These are phyloP conservation scores for Beris chalybata DNA, from an alignment of 2,888 invertebrate species.

Conservation along the genomic window DNA sequence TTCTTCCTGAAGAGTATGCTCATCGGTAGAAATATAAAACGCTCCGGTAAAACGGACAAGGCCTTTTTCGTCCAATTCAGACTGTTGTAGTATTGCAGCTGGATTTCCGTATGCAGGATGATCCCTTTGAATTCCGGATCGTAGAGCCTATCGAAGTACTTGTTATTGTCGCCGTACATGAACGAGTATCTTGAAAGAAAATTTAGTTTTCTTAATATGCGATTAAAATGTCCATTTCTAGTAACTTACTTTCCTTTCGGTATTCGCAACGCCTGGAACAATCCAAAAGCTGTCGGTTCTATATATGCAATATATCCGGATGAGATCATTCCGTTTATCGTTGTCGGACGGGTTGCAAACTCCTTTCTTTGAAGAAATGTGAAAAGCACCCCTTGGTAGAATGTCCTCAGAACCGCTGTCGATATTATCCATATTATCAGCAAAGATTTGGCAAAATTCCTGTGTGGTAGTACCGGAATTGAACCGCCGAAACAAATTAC, in stretches of 20 bases:
- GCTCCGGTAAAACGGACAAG: not conserved
- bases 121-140: slow-evolving; percentile 20
- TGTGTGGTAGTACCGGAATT: not conserved
- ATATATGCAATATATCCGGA: too few species aligned
- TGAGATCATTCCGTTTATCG: too few species aligned
- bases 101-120: slow-evolving; percentile 11
- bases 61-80: not conserved
- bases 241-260: slow-evolving; percentile 1
- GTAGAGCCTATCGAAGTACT: not conserved
- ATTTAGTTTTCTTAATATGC: too few species aligned
- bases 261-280: not conserved
- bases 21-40: slow-evolving; percentile 1
- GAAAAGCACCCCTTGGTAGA: slow-evolving; percentile 39
- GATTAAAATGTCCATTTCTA: too few species aligned
- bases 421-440: slow-evolving; percentile 34
- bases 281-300: too few species aligned
- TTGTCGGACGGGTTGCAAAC: too few species aligned
- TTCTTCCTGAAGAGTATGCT: slow-evolving; percentile 16
- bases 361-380: slow-evolving; percentile 30
- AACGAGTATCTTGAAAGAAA: slow-evolving; percentile 5
- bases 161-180: not conserved
- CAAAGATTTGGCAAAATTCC: slow-evolving; percentile 37
- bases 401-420: slow-evolving; percentile 35
- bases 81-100: slow-evolving; percentile 21
- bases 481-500: slow-evolving; percentile 34